Evolutionary conservation across 2,797 vertebrate species (phyloP), one percentile per base, ranked within the genome.

Genomic region (Onychomys arenicola): DNA sequence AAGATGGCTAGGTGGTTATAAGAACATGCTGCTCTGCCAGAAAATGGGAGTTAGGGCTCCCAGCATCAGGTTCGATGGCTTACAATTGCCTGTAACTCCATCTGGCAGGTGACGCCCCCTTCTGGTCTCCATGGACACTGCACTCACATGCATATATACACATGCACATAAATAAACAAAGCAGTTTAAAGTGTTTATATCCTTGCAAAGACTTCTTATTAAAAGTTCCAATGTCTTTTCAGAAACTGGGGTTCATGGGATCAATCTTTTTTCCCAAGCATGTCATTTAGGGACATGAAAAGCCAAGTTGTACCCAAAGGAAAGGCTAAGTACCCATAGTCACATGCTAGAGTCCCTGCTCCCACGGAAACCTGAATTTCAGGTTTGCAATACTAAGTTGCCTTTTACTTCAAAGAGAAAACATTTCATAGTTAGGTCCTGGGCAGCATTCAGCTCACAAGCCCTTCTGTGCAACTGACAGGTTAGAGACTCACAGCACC

Each of bases 121-220:
- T 71, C 84, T 55, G 65, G 34, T 55, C 27, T 73, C n/a, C 29
- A 10, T 19, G n/a, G n/a, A 37, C 34, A 21, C 16, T 57, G 49
- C n/a, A 32, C 49, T 37, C 34, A 17, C 34, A 40, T 29, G 34
- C 46, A 19, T 12, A 55, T 40, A 87, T 49, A 87, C 49, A 71
- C 34, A 85, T 34, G 17, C 61, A 67, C 43, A 67, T 49, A 65
- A 46, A 67, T 16, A 83, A 83, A 61, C 40, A 65, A 67, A 49
- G 63, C 32, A n/a, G 43, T 49, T 88, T 73, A 52, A 98, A 98
- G 96, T 63, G 32, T 88, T 96, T 89, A 89, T 52, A 95, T 97
- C 96, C 85, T 92, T 52, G 71, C 52, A 34, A 77, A 95, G 67
- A 88, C 92, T 67, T 82, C 96, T 92, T 96, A 73, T 14, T 93